Conservation (phyloP, 2,888 invertebrate genomes). For the Dasypolia templi region DNA sequence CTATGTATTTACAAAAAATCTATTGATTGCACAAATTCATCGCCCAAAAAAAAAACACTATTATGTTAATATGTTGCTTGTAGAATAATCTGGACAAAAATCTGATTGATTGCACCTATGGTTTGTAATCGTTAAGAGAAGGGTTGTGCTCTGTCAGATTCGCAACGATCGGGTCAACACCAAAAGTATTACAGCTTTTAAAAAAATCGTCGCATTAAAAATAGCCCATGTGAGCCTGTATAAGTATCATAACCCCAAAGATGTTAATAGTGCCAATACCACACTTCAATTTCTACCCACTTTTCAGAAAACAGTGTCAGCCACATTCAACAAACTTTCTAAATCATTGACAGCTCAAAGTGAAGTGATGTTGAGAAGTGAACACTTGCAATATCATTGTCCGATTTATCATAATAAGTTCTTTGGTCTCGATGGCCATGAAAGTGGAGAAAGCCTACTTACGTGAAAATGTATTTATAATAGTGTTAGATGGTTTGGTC, state of each 20-base stretch:
- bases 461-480: slow-evolving; percentile 2
- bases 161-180: background rate
- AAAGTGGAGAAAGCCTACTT: slow-evolving; percentile 54
- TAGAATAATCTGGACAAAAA: too few species aligned
- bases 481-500: background rate
- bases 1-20: too few species aligned
- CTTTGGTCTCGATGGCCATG: slow-evolving; percentile 44
- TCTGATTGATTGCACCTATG: too few species aligned
- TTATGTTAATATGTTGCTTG: too few species aligned
- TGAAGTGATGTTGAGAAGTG: slow-evolving; percentile 22
- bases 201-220: background rate
- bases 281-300: background rate
- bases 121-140: too few species aligned
- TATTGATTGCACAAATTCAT: too few species aligned
- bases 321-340: slow-evolving; percentile 41
- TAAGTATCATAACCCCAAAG: background rate
- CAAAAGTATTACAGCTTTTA: too few species aligned
- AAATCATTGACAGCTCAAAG: slow-evolving; percentile 39
- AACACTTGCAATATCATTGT: slow-evolving; percentile 35
- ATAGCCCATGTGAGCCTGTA: background rate
- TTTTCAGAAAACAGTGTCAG: slow-evolving; percentile 8
- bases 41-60: too few species aligned
- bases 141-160: background rate
- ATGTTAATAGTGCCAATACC: background rate
- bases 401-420: slow-evolving; percentile 46